A percentile compares a stretch with the other conserved stretches of the same genome.
phyloP scores from a whole-genome alignment of 2,888 invertebrate species.

The Pyrrhosoma nymphula region DNA sequence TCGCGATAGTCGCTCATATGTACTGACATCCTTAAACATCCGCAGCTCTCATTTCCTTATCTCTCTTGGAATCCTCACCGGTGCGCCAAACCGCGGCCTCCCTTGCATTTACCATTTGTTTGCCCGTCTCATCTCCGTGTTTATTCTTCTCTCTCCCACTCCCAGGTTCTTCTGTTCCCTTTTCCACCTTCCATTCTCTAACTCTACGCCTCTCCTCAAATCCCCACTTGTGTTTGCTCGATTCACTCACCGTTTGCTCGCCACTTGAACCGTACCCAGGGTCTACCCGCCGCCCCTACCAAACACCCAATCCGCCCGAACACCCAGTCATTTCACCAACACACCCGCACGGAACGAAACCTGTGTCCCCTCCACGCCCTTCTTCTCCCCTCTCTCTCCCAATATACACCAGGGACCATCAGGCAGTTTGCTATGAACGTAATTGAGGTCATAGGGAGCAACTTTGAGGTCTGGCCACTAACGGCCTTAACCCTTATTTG shows the following conservation, averaged over 20 bases:
- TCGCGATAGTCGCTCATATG: no score
- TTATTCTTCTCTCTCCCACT: neutral
- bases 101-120: neutral
- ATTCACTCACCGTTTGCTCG: slow-evolving; percentile 23
- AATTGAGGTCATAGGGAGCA: slow-evolving; percentile 66
- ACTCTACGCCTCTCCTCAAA: neutral
- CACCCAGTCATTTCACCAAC: neutral
- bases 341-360: neutral
- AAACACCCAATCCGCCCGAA: neutral
- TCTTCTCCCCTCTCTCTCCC: neutral
- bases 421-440: slow-evolving; percentile 63
- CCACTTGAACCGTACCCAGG: slow-evolving; percentile 13
- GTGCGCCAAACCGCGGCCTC: neutral
- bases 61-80: neutral
- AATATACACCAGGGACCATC: slow-evolving; percentile 56
- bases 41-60: neutral
- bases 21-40: neutral
- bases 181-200: neutral
- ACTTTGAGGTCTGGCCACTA: slow-evolving; percentile 66
- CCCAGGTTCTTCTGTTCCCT: neutral
- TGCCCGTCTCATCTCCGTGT: neutral
- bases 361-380: neutral
- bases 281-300: neutral
- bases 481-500: slow-evolving; percentile 64
- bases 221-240: neutral